Evolutionary conservation across 2,888 invertebrate species (phyloP).

Genomic region (Diarsia brunnea): DNA sequence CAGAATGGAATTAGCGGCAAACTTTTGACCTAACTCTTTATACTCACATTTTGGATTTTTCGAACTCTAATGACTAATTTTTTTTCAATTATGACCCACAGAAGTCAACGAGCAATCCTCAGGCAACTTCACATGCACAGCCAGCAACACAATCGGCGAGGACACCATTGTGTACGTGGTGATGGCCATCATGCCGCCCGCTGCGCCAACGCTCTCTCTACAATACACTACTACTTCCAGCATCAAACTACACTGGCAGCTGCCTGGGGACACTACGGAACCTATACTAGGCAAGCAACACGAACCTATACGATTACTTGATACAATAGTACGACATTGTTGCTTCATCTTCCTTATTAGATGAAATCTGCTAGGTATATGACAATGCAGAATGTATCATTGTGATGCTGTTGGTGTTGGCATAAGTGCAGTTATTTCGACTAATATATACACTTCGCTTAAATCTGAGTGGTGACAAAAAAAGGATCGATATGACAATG

Average conservation of each 20-base stretch:
- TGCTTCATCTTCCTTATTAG: neutral
- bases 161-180: conserved; percentile 95
- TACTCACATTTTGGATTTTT: neutral
- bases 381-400: neutral
- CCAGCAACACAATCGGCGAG: conserved; percentile 95
- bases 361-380: neutral
- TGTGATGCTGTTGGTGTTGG: neutral
- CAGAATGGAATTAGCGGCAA: too few species aligned
- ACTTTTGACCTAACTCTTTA: too few species aligned
- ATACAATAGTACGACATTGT: neutral
- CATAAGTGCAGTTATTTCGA: neutral
- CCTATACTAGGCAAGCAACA: conserved; percentile 83
- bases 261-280: conserved; percentile 87
- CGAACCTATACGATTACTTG: neutral
- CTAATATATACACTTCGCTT: neutral
- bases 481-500: neutral
- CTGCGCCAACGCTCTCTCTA: conserved; percentile 92
- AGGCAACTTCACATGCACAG: conserved; percentile 95
- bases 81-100: conserved; percentile 70
- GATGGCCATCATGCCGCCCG: conserved; percentile 93
- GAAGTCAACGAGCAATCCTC: conserved; percentile 94
- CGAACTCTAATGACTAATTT: neutral
- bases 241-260: conserved; percentile 91
- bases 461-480: neutral
- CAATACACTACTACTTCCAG: conserved; percentile 94